Conservation (phyloP, 2,797 vertebrate species). For the Moxostoma hubbsi region DNA sequence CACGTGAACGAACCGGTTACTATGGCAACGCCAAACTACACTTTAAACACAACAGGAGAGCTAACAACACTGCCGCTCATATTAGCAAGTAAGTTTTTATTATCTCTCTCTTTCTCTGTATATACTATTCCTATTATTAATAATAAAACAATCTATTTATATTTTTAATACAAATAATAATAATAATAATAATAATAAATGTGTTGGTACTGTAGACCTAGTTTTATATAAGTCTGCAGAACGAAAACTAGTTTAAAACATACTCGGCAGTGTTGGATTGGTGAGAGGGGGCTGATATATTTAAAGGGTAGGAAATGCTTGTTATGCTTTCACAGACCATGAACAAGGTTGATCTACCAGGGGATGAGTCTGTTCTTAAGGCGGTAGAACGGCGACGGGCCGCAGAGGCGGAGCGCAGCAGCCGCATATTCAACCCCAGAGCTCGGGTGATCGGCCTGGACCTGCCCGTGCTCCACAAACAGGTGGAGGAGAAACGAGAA, state of each 20-base stretch:
- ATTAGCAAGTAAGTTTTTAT: neutral
- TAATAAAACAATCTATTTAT: too few relatives aligned
- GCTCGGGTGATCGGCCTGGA: conserved; percentile 76
- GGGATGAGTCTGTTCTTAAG: conserved; percentile 56
- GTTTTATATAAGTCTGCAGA: neutral
- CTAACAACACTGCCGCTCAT: neutral
- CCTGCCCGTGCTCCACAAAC: conserved; percentile 65
- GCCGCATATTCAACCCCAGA: conserved; percentile 71
- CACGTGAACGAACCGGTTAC: neutral
- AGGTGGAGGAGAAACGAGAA: conserved; percentile 69
- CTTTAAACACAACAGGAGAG: neutral
- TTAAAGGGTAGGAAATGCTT: neutral
- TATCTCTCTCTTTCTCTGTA: neutral
- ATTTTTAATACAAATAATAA: too few relatives aligned
- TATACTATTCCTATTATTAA: neutral
- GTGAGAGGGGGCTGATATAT: neutral
- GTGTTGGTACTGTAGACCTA: neutral
- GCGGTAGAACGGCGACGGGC: conserved; percentile 65
- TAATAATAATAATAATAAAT: too few relatives aligned
- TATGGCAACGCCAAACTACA: neutral
- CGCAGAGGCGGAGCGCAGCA: conserved; percentile 71
- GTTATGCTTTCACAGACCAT: conserved; percentile 57
- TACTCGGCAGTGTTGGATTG: neutral
- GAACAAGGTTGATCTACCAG: conserved; percentile 68
- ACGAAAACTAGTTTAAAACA: neutral